These are phyloP conservation scores for Patiria pectinifera DNA, from an alignment of 53 echinoderm and acorn worm species.

Conservation along the genomic window DNA sequence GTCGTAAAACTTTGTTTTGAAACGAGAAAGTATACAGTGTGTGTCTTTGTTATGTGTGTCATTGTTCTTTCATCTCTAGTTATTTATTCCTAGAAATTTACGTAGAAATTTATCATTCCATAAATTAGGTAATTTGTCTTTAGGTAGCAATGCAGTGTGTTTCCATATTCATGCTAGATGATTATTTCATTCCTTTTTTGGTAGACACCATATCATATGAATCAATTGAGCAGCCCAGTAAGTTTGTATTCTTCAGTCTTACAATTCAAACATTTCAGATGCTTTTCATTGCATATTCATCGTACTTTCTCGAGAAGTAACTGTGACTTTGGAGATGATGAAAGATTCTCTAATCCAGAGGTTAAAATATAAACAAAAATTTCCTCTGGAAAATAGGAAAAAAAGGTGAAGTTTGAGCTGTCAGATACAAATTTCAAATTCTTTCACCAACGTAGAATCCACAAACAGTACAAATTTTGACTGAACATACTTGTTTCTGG, in stretches of 20 bases:
- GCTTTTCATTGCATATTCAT: not conserved
- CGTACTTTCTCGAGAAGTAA: not conserved
- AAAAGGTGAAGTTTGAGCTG: too few species aligned
- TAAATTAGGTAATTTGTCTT: not conserved
- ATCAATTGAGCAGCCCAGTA: not conserved
- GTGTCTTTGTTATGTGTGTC: too few species aligned
- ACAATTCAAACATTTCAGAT: not conserved
- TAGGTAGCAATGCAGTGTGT: not conserved
- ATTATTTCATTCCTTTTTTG: slow-evolving; percentile 21
- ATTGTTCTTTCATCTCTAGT: too few species aligned
- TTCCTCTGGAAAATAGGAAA: too few species aligned
- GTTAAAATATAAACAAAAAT: too few species aligned
- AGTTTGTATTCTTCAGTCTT: not conserved
- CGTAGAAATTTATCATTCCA: not conserved
- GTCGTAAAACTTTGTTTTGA: not conserved
- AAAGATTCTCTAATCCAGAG: too few species aligned
- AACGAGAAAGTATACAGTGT: not conserved
- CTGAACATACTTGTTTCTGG: too few species aligned
- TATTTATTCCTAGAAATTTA: too few species aligned
- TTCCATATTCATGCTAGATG: slow-evolving; percentile 1
- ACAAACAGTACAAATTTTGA: too few species aligned
- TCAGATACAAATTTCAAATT: too few species aligned
- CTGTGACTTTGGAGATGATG: not conserved
- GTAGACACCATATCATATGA: not conserved
- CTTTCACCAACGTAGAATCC: too few species aligned